Evolutionary conservation across 2,888 invertebrate genomes (phyloP), one percentile per base, ranked within the genome.

Genomic region (Eupeodes latifasciatus): DNA sequence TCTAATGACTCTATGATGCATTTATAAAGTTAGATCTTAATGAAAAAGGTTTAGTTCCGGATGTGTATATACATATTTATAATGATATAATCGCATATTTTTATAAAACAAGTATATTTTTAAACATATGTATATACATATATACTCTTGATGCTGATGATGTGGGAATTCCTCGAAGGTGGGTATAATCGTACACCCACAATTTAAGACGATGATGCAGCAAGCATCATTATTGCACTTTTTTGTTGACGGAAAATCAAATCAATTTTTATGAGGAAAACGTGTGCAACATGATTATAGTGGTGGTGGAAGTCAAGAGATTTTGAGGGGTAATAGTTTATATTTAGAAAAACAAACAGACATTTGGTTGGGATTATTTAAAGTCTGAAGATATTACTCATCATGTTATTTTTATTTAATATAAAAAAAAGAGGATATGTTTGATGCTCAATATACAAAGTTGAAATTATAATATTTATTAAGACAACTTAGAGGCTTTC

Each of bases 91-190:
- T 27, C 12, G 27, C 1, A 57, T 12, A 34, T 57, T 7, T 40
- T 4, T 40, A 40, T 40, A 5, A 27, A 27, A 16, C n/a, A 16
- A 19, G 10, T 9, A 19, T 14, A 14, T 51, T 14, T 27, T 27
- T 27, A 27, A 27, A 27, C 14, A 51, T 51, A 19, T 19, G 1
- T 19, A 1, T 19, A 19, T 9, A 55, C 1, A 1, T 19, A 19
- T 9, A 55, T 16, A 12, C 4, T 5, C 6, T 12, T 12, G 27
- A 27, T 7, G 19, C 34, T 27, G 36, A 40, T 69, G 53, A 53
- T 40, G 69, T 69, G 69, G 69, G 69, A 69, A 69, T 69, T 69
- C 69, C 69, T 69, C 69, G 53, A 69, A 69, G 69, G 69, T 69
- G 12, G 51, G 10, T 40, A 40, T 7, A 67, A 69, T 16, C 11